Evolutionary conservation across 2,797 vertebrate species (phyloP).

Genomic region (Antrozous pallidus): DNA sequence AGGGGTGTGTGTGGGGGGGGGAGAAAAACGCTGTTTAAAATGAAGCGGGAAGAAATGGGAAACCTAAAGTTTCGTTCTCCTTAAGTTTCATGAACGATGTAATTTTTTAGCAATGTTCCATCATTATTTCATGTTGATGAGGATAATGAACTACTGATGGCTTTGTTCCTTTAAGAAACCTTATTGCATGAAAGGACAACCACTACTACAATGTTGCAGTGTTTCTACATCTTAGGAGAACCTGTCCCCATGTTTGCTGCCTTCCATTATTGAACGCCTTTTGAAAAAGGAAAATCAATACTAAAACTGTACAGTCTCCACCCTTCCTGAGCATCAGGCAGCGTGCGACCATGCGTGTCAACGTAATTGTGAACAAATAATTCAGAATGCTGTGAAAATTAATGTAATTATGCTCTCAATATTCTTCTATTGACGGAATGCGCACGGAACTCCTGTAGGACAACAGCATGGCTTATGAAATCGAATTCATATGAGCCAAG

Average conservation of each 20-base stretch:
- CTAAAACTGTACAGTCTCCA: slow-evolving; percentile 47
- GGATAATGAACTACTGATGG: background rate
- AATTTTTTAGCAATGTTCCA: background rate
- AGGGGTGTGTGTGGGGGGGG: no score
- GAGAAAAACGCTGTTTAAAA: background rate
- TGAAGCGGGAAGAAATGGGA: background rate
- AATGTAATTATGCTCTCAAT: slow-evolving; percentile 68
- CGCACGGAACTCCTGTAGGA: slow-evolving; percentile 58
- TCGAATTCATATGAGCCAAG: slow-evolving; percentile 48
- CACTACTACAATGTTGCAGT: background rate
- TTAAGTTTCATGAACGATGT: background rate
- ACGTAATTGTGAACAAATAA: slow-evolving; percentile 67
- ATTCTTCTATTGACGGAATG: slow-evolving; percentile 62
- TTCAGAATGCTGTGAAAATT: slow-evolving; percentile 73
- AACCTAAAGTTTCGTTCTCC: background rate
- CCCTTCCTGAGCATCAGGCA: slow-evolving; percentile 55
- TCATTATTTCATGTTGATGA: background rate
- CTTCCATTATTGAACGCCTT: slow-evolving; percentile 57
- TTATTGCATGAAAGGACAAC: background rate
- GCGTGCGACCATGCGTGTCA: slow-evolving; percentile 43
- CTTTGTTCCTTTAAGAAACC: background rate
- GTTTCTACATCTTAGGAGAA: background rate
- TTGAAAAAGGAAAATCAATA: slow-evolving; percentile 63
- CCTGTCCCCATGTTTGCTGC: background rate
- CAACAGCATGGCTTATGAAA: slow-evolving; percentile 53